Conservation (phyloP, 1,140 invertebrate species). For the Sycophaga agraensis region DNA sequence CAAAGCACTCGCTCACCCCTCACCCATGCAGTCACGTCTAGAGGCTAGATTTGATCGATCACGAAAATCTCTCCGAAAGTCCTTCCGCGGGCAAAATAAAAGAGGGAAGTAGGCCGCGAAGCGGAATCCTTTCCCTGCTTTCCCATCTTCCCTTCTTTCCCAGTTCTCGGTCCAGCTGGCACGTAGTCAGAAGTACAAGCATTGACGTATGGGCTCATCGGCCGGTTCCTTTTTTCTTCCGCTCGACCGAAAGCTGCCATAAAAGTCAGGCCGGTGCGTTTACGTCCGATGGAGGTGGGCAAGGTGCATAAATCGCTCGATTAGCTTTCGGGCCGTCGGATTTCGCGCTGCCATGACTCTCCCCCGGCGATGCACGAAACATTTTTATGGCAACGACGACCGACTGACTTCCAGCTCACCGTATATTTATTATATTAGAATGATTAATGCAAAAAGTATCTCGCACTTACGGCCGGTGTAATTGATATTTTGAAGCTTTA, state of each 20-base stretch:
- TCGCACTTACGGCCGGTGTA: too few species aligned
- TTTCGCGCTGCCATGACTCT: too few species aligned
- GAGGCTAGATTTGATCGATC: slow-evolving; percentile 8
- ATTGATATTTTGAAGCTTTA: too few species aligned
- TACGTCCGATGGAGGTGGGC: background rate
- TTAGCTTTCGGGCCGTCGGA: slow-evolving; percentile 2
- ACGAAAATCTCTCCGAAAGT: slow-evolving; percentile 8
- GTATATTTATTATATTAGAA: too few species aligned
- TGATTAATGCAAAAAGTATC: too few species aligned
- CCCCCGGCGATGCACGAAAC: too few species aligned
- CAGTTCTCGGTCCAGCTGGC: slow-evolving; percentile 29
- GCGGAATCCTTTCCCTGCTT: too few species aligned
- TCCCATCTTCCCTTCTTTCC: too few species aligned
- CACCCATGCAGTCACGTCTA: background rate
- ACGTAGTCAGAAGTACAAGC: slow-evolving; percentile 31
- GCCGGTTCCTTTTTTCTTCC: background rate
- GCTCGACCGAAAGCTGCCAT: background rate
- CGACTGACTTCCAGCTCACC: too few species aligned
- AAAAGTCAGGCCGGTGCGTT: slow-evolving; percentile 7
- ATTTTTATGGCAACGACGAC: too few species aligned
- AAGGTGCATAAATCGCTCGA: slow-evolving; percentile 16
- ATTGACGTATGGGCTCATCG: slow-evolving; percentile 35
- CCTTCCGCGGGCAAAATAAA: background rate
- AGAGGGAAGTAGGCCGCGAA: background rate
- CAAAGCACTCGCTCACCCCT: background rate